Base-by-base conservation (phyloP, 92 coral and sea anemone species). In the Anthopleura xanthogrammica region DNA sequence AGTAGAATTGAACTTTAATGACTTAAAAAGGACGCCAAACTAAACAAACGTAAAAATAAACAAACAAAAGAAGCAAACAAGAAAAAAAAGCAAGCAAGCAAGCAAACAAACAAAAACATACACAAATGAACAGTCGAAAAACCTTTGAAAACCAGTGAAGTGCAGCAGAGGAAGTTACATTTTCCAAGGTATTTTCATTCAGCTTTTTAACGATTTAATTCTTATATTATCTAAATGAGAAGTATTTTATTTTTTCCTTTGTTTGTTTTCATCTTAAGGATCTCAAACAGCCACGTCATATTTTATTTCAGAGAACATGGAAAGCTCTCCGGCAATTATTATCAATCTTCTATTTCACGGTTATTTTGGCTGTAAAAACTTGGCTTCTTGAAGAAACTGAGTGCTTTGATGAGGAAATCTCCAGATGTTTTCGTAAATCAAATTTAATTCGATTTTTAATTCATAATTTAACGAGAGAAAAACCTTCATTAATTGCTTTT, bases 391-490 rank as follows among this genome's bases (percentile, higher is more conserved):
- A 68, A n/a, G 16, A 43, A 11, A 36, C 0, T 29, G 74, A 68
- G 16, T 68, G 74, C 42, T 68, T 68, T 68, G 20, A 36, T 42
- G 43, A 23, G 7, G 16, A 8, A 68, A 68, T 68, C 74, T 68
- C 74, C 74, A 68, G 74, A 68, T 68, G 74, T 12, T 68, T 68
- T 68, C 7, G 43, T 68, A 68, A 24, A 23, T 68, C 16, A 68
- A 4, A 68, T 68, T 62, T 62, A 54, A 54, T 54, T 54, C 29
- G 74, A 68, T 68, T 68, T 65, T 12, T 68, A 68, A 68, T 68
- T 3, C 74, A 68, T 68, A 29, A 68, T 68, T 68, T 23, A 68
- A n/a, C 16, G 41, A 68, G 74, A 6, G 74, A 68, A 10, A 68
- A 7, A n/a, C 42, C 19, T 68, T 23, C 40, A 23, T 23, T 23